A percentile compares a stretch with the other conserved stretches of the same genome.
Conservation (phyloP, 2,113 vertebrate genomes). For the Saccopteryx bilineata region DNA sequence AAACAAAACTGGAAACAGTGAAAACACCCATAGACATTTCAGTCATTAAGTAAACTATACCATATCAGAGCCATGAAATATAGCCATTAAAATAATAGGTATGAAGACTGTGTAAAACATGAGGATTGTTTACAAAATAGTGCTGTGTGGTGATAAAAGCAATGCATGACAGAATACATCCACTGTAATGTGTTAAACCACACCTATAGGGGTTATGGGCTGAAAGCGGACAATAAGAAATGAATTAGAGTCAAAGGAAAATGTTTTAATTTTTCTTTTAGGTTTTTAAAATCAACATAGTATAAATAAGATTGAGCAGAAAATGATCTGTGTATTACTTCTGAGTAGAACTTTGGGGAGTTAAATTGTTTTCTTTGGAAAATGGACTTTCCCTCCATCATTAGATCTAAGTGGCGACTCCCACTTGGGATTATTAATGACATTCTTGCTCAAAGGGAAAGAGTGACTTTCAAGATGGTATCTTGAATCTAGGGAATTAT, state of each 20-base stretch:
- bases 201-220: background rate
- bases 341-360: background rate
- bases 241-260: background rate
- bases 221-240: background rate
- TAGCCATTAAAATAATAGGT: background rate
- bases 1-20: background rate
- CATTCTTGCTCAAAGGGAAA: background rate
- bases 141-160: background rate
- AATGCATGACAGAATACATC: background rate
- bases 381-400: background rate
- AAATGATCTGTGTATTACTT: slow-evolving; percentile 9
- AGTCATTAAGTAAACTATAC: background rate
- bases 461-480: slow-evolving; percentile 21
- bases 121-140: background rate
- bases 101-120: background rate
- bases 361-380: background rate
- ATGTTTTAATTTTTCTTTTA: background rate
- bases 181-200: rapidly evolving
- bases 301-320: background rate
- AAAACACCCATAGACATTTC: background rate
- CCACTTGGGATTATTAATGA: background rate
- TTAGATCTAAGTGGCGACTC: background rate
- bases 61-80: background rate
- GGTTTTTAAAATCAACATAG: background rate
- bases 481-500: background rate